These are phyloP conservation scores for Lonchura striata DNA, from an alignment of 2,113 vertebrate species.

Conservation along the genomic window DNA sequence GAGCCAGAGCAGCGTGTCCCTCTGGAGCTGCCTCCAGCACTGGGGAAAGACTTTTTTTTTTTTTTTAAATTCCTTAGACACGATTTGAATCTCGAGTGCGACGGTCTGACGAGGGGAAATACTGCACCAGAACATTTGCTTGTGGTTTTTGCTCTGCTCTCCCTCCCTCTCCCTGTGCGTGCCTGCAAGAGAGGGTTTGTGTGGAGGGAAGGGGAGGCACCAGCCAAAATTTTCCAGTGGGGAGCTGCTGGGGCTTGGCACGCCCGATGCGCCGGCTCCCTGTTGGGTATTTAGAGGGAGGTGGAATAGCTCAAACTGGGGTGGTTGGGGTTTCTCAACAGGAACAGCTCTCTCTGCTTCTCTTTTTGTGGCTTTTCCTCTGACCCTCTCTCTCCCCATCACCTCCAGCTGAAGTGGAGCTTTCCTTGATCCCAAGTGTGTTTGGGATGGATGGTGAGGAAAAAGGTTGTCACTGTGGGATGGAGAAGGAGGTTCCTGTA, in stretches of 20 bases:
- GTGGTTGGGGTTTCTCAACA: not conserved
- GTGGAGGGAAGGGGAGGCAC: not conserved
- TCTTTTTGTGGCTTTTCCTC: not conserved
- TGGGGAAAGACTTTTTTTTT: not conserved
- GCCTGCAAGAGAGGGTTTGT: not conserved
- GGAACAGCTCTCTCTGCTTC: not conserved
- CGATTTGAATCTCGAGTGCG: not conserved
- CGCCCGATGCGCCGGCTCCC: rapidly evolving
- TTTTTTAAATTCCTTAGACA: not conserved
- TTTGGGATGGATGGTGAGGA: not conserved
- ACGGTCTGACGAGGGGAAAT: constrained; percentile 7
- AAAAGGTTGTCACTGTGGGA: not conserved
- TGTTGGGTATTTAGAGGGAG: not conserved
- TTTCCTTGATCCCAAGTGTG: not conserved
- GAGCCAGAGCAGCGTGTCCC: not conserved
- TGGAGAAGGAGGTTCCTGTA: not conserved
- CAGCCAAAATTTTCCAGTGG: not conserved
- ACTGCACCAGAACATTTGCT: constrained; percentile 40
- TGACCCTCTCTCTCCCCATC: not conserved
- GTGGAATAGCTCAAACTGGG: not conserved
- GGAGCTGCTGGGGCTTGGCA: not conserved
- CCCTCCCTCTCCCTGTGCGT: constrained; percentile 36
- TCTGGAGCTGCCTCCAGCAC: not conserved
- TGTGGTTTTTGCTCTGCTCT: constrained; percentile 26
- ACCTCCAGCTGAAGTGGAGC: rapidly evolving